A percentile compares a stretch with the other conserved stretches of the same genome.
These are phyloP conservation scores for Drosophila paracracens DNA, from an alignment of 2,888 invertebrate genomes.

Conservation along the genomic window DNA sequence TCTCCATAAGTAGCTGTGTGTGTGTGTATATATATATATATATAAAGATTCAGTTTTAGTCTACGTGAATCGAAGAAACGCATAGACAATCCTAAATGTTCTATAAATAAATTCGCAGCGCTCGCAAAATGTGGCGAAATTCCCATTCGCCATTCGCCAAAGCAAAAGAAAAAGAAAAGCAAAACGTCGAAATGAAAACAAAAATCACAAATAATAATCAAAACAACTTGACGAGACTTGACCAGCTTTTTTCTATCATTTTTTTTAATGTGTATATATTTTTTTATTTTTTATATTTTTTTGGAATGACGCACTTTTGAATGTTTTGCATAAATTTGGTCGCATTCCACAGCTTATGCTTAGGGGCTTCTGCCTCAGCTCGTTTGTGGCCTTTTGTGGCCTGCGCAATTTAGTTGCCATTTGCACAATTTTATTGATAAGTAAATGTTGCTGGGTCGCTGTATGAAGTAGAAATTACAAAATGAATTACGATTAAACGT, in stretches of 20 bases:
- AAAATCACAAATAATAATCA: slow-evolving; percentile 4
- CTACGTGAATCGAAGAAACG: slow-evolving; percentile 48
- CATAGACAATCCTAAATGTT: slow-evolving; percentile 67
- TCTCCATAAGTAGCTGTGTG: slow-evolving; percentile 30
- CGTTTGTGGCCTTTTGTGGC: slow-evolving; percentile 22
- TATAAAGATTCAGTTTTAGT: slow-evolving; percentile 31
- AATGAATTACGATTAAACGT: slow-evolving; percentile 48
- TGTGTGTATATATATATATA: neutral
- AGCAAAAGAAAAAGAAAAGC: slow-evolving; percentile 14
- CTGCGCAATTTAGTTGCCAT: slow-evolving; percentile 49
- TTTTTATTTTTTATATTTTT: neutral
- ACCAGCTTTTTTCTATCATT: neutral
- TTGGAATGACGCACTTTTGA: slow-evolving; percentile 47
- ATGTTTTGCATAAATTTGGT: slow-evolving; percentile 17
- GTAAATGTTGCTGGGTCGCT: slow-evolving; percentile 2
- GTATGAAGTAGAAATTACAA: slow-evolving; percentile 47
- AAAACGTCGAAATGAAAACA: slow-evolving; percentile 1
- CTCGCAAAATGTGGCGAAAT: slow-evolving; percentile 65
- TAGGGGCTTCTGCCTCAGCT: neutral
- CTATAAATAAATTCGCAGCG: slow-evolving; percentile 34
- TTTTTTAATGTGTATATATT: neutral
- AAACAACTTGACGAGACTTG: slow-evolving; percentile 3
- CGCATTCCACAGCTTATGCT: slow-evolving; percentile 16
- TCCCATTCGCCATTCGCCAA: slow-evolving; percentile 47
- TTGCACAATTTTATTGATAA: slow-evolving; percentile 53